These are phyloP conservation scores for Elephas maximus DNA, from an alignment of 2,113 vertebrate species.

Conservation along the genomic window DNA sequence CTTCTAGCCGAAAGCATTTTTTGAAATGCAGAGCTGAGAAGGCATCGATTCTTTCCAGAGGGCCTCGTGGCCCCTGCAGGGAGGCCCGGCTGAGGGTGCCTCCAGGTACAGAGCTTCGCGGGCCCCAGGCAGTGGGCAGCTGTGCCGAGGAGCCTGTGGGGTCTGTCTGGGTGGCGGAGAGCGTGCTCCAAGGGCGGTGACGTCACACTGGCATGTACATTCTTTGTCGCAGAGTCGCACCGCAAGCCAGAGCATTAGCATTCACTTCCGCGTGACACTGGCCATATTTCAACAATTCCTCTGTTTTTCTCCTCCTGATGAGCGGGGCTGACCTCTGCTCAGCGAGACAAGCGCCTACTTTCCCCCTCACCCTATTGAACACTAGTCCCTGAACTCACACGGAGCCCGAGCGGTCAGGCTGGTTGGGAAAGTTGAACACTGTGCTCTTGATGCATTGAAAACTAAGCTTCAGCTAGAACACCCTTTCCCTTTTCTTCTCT, in stretches of 20 bases:
- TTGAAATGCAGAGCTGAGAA: background rate
- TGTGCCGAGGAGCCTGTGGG: background rate
- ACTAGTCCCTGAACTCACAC: background rate
- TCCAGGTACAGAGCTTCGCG: background rate
- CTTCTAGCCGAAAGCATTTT: background rate
- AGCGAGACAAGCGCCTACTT: background rate
- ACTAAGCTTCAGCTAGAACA: background rate
- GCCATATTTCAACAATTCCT: background rate
- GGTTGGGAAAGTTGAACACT: background rate
- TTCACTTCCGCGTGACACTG: background rate
- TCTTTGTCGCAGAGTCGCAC: background rate
- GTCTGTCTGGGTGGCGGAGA: rapidly evolving
- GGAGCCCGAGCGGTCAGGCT: background rate
- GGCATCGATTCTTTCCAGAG: background rate
- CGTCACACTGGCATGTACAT: background rate
- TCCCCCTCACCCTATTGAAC: background rate
- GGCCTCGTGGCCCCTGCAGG: background rate
- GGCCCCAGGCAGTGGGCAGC: rapidly evolving
- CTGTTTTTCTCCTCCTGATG: background rate
- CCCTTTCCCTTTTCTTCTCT: background rate
- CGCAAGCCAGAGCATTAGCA: background rate
- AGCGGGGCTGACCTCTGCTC: background rate
- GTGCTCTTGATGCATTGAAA: background rate
- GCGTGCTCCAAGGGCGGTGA: background rate
- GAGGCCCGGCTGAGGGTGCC: background rate